Conservation (phyloP, 2,888 invertebrate species). For the Pogonocherus hispidulus region DNA sequence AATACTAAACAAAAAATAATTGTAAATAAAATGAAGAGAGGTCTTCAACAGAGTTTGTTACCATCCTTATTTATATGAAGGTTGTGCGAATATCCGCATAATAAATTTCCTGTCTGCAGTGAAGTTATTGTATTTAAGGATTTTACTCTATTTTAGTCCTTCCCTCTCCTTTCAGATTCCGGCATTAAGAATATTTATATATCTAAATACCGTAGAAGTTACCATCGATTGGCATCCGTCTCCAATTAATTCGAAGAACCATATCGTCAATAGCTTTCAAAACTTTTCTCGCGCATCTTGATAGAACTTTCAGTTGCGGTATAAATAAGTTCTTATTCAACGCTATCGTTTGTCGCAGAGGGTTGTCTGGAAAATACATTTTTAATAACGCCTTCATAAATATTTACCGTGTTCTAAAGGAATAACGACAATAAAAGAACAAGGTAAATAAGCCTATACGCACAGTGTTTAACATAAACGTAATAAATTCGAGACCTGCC, state of each 20-base stretch:
- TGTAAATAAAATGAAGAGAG: no score
- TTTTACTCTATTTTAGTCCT: no score
- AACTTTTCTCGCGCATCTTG: not conserved
- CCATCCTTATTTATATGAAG: no score
- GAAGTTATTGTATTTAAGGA: no score
- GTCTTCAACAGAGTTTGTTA: no score
- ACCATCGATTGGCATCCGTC: not conserved
- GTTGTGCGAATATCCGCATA: no score
- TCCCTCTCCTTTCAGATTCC: no score
- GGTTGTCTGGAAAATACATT: slow-evolving; percentile 9
- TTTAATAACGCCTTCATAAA: slow-evolving; percentile 19
- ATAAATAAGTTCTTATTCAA: slow-evolving; percentile 20
- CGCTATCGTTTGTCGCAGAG: not conserved
- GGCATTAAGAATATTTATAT: no score
- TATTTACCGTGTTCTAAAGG: slow-evolving; percentile 21
- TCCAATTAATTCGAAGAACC: slow-evolving; percentile 16
- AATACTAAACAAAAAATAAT: no score
- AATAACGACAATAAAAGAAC: slow-evolving; percentile 2
- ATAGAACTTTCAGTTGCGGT: slow-evolving; percentile 8
- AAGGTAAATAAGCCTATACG: not conserved
- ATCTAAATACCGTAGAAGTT: no score
- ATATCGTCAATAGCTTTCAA: slow-evolving; percentile 19
- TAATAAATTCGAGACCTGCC: not conserved
- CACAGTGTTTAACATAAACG: not conserved
- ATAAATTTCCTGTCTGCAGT: no score